phyloP scores from a whole-genome alignment of 2,888 invertebrate species.

The Acleris cristana region DNA sequence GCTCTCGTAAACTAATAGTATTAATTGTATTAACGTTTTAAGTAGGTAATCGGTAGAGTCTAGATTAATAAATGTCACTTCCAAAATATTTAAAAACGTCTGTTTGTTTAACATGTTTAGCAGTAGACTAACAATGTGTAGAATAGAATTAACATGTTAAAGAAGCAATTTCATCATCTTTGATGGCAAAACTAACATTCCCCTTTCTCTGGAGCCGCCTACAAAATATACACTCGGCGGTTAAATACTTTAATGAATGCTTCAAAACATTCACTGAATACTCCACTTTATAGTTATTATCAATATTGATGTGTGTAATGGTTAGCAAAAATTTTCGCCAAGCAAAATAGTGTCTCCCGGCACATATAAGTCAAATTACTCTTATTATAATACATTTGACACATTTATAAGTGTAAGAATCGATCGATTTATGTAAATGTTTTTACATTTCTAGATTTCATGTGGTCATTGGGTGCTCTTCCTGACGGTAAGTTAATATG shows the following conservation, averaged over 20 bases:
- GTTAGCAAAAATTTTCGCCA: conserved; percentile 68
- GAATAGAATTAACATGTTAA: conserved; percentile 77
- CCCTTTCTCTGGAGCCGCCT: conserved; percentile 66
- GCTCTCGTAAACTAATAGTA: conserved; percentile 76
- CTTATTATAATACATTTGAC: conserved; percentile 55
- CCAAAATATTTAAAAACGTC: conserved; percentile 79
- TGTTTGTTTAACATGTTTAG: conserved; percentile 85
- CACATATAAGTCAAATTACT: conserved; percentile 63
- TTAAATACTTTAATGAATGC: conserved; percentile 15
- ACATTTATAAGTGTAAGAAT: conserved; percentile 73
- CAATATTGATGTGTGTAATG: conserved; percentile 51
- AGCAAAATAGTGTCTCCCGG: conserved; percentile 83
- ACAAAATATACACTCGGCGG: conserved; percentile 50
- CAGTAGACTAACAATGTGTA: conserved; percentile 81
- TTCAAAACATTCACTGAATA: conserved; percentile 56
- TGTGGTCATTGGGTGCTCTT: conserved; percentile 99
- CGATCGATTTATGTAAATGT: conserved; percentile 83
- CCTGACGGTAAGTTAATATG: conserved; percentile 94
- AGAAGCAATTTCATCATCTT: conserved; percentile 56
- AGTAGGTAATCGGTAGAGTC: conserved; percentile 73
- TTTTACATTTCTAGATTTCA: conserved; percentile 95
- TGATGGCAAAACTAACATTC: conserved; percentile 74
- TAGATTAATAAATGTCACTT: conserved; percentile 83
- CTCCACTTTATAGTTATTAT: conserved; percentile 55
- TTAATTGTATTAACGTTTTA: conserved; percentile 80